Percentiles rank a stretch among this genome's conserved stretches.
Evolutionary conservation across 2,797 vertebrate genomes (phyloP).

Genomic region (Simalia tracyae): DNA sequence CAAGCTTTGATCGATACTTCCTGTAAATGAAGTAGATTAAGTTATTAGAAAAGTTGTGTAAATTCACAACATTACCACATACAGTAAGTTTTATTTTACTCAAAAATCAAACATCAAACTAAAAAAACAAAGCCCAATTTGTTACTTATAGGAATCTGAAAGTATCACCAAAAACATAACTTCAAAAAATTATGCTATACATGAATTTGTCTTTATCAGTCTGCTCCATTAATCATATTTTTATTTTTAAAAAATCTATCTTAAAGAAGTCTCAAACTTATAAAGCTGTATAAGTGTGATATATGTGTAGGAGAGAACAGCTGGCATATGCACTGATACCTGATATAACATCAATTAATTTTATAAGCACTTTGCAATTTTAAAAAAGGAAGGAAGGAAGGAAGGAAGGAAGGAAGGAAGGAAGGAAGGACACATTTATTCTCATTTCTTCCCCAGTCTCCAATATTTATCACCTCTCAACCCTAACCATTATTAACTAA

Average conservation of each 20-base stretch:
- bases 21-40: conserved; percentile 62
- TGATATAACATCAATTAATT: too few species aligned
- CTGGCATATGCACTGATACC: too few species aligned
- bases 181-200: neutral
- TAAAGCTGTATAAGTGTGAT: neutral
- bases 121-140: neutral
- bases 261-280: neutral
- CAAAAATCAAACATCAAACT: neutral
- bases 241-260: neutral
- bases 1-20: conserved; percentile 53
- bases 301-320: too few species aligned
- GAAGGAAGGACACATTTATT: neutral
- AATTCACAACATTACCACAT: conserved; percentile 7
- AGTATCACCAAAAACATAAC: neutral
- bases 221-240: neutral
- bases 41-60: conserved; percentile 44
- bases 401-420: neutral
- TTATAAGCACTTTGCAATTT: too few species aligned
- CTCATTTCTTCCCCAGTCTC: too few species aligned
- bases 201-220: neutral
- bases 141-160: neutral
- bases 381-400: neutral
- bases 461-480: too few species aligned
- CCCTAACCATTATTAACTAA: too few species aligned
- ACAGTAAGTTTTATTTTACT: conserved; percentile 13